Percentiles rank a stretch among this genome's conserved stretches.
phyloP scores from a whole-genome alignment of 1,140 invertebrate genomes.

The Tribolium madens region DNA sequence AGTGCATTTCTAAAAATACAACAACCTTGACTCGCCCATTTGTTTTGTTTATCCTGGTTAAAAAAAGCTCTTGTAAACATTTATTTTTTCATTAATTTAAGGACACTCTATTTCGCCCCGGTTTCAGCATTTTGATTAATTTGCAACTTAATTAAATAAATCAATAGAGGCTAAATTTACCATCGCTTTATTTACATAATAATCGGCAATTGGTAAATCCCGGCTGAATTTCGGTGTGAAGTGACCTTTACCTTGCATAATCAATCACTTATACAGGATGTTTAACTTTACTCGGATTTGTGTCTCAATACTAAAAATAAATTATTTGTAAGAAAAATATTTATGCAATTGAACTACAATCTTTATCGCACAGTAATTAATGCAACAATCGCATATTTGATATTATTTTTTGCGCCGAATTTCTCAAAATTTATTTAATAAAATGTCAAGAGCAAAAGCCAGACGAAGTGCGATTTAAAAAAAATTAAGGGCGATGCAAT shows the following conservation, averaged over 20 bases:
- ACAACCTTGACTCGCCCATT: conserved; percentile 47
- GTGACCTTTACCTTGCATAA: conserved; percentile 25
- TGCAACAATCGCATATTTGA: neutral
- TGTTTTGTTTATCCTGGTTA: conserved; percentile 36
- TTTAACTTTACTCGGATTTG: neutral
- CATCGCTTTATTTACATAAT: neutral
- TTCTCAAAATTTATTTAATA: neutral
- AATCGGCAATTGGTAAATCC: conserved; percentile 20
- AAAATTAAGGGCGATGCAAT: conserved; percentile 33
- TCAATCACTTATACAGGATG: neutral
- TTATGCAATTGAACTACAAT: too few relatives aligned
- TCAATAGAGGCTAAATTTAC: neutral
- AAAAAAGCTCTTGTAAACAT: conserved; percentile 9
- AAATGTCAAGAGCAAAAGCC: neutral
- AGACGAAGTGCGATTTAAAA: neutral
- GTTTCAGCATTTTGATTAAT: neutral
- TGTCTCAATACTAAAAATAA: too few relatives aligned
- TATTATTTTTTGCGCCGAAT: neutral
- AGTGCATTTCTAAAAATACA: conserved; percentile 52
- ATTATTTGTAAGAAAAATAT: too few relatives aligned
- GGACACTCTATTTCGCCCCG: neutral
- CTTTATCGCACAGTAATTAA: too few relatives aligned
- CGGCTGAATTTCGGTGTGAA: neutral
- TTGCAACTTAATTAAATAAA: neutral
- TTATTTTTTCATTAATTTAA: conserved; percentile 1